These are phyloP conservation scores for Toxotes jaculatrix DNA, from an alignment of 2,113 vertebrate species.

Conservation along the genomic window DNA sequence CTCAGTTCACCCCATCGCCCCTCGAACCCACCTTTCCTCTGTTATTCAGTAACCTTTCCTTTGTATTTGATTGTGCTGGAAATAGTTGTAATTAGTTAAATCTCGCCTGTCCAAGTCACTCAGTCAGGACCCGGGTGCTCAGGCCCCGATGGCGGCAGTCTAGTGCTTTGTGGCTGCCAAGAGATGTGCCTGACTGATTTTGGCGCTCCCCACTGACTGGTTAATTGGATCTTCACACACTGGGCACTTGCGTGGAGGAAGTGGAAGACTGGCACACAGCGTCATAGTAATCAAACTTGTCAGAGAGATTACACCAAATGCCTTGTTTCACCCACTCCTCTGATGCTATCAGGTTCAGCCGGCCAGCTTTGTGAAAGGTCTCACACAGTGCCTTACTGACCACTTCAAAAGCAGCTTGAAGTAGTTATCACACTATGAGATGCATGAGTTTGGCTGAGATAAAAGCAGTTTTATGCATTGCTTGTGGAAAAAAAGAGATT, in stretches of 20 bases:
- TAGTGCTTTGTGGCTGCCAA: constrained; percentile 78
- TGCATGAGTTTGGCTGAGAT: neutral
- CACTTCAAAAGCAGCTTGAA: constrained; percentile 20
- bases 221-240: constrained; percentile 97
- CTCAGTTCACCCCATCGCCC: constrained; percentile 41
- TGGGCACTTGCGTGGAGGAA: constrained; percentile 82
- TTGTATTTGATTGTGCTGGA: constrained; percentile 81
- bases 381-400: constrained; percentile 13
- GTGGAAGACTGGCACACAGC: constrained; percentile 73
- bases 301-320: constrained; percentile 82
- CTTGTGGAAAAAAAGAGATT: neutral
- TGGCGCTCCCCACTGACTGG: constrained; percentile 83
- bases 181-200: constrained; percentile 87
- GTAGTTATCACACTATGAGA: constrained; percentile 4
- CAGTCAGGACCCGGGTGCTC: constrained; percentile 74
- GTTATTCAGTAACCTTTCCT: constrained; percentile 70
- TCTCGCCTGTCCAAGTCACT: constrained; percentile 81
- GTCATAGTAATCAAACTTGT: constrained; percentile 87
- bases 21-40: constrained; percentile 44
- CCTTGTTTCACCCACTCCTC: constrained; percentile 59
- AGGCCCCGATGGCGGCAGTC: constrained; percentile 77
- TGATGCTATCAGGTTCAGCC: constrained; percentile 44
- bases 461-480: neutral
- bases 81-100: constrained; percentile 90
- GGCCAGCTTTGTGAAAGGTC: constrained; percentile 49